phyloP scores from a whole-genome alignment of 2,797 vertebrate species.

The Alexandromys oeconomus region DNA sequence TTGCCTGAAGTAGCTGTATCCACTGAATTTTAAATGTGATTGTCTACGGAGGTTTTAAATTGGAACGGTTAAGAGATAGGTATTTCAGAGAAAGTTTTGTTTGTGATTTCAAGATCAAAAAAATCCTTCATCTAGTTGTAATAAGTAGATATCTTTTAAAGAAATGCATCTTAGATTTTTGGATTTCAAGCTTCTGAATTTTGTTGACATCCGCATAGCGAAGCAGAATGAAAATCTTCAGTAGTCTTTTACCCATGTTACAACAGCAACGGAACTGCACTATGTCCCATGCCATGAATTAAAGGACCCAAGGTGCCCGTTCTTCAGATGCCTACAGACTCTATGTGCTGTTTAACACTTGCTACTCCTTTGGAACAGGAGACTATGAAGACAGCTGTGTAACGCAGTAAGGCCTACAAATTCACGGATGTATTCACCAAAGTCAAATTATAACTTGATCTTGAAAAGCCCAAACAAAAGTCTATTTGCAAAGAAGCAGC shows the following conservation, averaged over 20 bases:
- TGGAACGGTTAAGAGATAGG: neutral
- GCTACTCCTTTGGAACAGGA: neutral
- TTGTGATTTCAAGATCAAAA: neutral
- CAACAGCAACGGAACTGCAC: neutral
- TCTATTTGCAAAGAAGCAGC: slow-evolving; percentile 59
- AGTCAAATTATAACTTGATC: slow-evolving; percentile 71
- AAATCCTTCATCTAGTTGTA: neutral
- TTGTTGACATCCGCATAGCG: neutral
- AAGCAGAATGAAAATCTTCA: neutral
- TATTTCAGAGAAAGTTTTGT: slow-evolving; percentile 18
- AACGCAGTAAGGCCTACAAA: slow-evolving; percentile 50
- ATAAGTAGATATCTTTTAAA: neutral
- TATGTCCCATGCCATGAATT: slow-evolving; percentile 17
- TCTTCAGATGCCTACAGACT: slow-evolving; percentile 1
- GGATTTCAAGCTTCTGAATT: slow-evolving; percentile 41
- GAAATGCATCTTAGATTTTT: neutral
- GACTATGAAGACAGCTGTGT: slow-evolving; percentile 45
- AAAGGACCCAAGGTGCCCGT: neutral
- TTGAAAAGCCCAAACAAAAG: slow-evolving; percentile 46
- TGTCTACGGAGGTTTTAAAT: slow-evolving; percentile 15
- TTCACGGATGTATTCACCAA: slow-evolving; percentile 42
- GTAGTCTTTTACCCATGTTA: neutral
- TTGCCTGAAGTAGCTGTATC: slow-evolving; percentile 71
- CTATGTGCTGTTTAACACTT: slow-evolving; percentile 13
- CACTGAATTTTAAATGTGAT: slow-evolving; percentile 29